A percentile compares a stretch with the other conserved stretches of the same genome.
Evolutionary conservation across 2,888 invertebrate species (phyloP).

Genomic region (Ramazzottius varieornatus): DNA sequence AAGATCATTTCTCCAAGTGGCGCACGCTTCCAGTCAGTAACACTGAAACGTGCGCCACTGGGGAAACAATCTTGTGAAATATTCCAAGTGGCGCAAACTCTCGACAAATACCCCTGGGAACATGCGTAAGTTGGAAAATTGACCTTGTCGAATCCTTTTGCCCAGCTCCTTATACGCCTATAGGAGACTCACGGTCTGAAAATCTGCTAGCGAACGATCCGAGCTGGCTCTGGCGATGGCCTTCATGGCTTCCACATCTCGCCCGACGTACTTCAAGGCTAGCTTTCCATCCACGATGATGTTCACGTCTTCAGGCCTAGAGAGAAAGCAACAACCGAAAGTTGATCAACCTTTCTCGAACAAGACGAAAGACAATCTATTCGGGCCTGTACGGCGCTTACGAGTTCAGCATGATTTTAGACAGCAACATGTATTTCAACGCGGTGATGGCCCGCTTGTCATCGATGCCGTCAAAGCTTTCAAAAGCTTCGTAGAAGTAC

Average conservation of each 20-base stretch:
- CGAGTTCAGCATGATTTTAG: conserved; percentile 81
- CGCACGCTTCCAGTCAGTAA: too few species aligned
- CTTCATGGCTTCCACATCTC: conserved; percentile 91
- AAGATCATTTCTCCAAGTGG: conserved; percentile 6
- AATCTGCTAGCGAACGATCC: conserved; percentile 82
- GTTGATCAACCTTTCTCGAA: too few species aligned
- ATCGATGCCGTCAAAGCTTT: conserved; percentile 86
- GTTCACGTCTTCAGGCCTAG: conserved; percentile 73
- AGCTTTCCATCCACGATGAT: conserved; percentile 83
- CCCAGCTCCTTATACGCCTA: neutral
- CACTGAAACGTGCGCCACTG: too few species aligned
- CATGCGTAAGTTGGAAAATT: too few species aligned
- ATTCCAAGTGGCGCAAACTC: neutral
- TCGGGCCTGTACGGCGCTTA: too few species aligned
- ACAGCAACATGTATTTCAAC: conserved; percentile 94
- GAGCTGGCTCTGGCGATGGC: conserved; percentile 84
- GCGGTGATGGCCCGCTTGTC: conserved; percentile 67
- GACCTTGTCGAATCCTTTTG: conserved; percentile 3
- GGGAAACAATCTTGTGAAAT: too few species aligned
- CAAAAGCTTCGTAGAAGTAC: conserved; percentile 97
- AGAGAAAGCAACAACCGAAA: conserved; percentile 8
- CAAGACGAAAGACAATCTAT: too few species aligned
- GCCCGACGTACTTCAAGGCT: conserved; percentile 79
- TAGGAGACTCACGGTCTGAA: conserved; percentile 42
- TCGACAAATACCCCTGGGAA: neutral